A percentile compares a stretch with the other conserved stretches of the same genome.
phyloP scores from a whole-genome alignment of 2,797 vertebrate species.

The Microhierax caerulescens region DNA sequence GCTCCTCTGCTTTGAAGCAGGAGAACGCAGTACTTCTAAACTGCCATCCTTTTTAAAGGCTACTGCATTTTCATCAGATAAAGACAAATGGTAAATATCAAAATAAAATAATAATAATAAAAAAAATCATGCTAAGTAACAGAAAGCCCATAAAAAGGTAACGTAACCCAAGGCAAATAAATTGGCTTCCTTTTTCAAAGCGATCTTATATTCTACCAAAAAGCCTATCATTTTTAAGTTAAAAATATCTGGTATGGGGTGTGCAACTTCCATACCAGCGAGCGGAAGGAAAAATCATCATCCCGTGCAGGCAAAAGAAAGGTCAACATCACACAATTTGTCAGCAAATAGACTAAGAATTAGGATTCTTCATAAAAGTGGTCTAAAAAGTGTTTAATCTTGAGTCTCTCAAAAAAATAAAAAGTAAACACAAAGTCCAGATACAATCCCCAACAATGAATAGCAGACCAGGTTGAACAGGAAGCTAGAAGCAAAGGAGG shows the following conservation, averaged over 20 bases:
- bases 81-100: background rate
- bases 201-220: background rate
- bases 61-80: background rate
- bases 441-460: background rate
- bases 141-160: background rate
- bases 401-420: background rate
- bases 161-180: background rate
- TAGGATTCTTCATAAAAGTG: background rate
- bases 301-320: background rate
- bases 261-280: background rate
- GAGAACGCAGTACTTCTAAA: background rate
- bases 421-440: background rate
- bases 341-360: background rate
- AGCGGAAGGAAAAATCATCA: background rate
- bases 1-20: background rate
- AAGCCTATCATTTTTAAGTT: fast-evolving
- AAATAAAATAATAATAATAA: no score
- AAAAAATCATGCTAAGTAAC: background rate
- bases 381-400: background rate
- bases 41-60: background rate
- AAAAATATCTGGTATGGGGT: background rate
- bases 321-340: background rate
- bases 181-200: background rate
- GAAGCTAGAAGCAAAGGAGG: background rate
- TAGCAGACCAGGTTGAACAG: fast-evolving